Evolutionary conservation across 2,113 vertebrate genomes (phyloP), one percentile per base, ranked within the genome.

Genomic region (Laterallus jamaicensis): DNA sequence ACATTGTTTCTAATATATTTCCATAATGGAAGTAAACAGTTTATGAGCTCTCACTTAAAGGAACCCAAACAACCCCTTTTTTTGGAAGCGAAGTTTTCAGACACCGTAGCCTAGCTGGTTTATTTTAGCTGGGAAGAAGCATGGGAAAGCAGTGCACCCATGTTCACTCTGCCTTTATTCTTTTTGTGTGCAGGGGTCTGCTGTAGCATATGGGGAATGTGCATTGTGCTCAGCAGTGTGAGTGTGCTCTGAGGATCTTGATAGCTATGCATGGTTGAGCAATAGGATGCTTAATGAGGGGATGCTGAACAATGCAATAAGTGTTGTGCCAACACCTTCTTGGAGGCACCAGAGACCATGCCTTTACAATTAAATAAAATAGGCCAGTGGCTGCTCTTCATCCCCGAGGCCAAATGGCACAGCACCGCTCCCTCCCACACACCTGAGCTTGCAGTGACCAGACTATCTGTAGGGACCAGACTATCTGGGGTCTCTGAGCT

Each of bases 71-170:
- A 22, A 55, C 10, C 20, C 4, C 6, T 14, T 26, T 21, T 42
- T 67, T 49, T 28, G 4, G 15, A 59, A 58, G 31, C 20, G 11
- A 50, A 71, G 52, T 56, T 50, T 85, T 67, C 74, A 59, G n/a
- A 71, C 21, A 49, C 49, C 21, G 49, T 49, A 49, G 49, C 21
- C 49, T 49, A 22, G 49, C 49, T 49, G 49, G 49, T 49, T 49
- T 50, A 28, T 49, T 29, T 55, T 54, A 62, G 70, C 22, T 56
- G 63, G 50, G 39, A 52, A 54, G 77, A 69, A 62, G 54, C 73
- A 37, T 0, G 2, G 63, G 69, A 63, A 32, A 81, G 28, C 39
- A 39, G 18, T 6, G 64, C 17, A 10, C 10, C 11, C 4, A 0
- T 28, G 22, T 18, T 70, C 20, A 0, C 15, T 68, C 49, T 55